Percentiles rank a stretch among this genome's conserved stretches.
Evolutionary conservation across 2,113 vertebrate genomes (phyloP).

Genomic region (Scartelaos histophorus): DNA sequence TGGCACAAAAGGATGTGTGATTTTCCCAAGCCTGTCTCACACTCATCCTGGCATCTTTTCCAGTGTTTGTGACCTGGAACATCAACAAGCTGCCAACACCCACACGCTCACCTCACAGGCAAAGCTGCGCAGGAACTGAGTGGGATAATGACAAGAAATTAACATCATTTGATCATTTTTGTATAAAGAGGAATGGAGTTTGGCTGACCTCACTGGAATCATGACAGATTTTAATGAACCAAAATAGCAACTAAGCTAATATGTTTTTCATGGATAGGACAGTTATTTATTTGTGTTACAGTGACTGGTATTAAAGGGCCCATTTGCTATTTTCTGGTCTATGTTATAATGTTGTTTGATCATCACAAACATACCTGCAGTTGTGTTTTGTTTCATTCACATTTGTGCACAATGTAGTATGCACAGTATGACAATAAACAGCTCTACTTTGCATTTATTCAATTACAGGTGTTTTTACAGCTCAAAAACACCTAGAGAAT

Average conservation of each 20-base stretch:
- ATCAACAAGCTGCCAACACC: neutral
- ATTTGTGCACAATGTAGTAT: no score
- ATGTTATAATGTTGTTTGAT: no score
- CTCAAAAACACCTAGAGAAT: no score
- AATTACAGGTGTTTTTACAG: no score
- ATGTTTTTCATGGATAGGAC: no score
- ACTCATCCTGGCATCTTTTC: neutral
- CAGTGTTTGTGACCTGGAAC: neutral
- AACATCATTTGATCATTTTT: neutral
- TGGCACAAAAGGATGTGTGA: neutral
- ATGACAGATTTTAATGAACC: neutral
- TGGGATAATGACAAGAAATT: neutral
- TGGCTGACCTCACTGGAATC: neutral
- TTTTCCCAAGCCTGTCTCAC: neutral
- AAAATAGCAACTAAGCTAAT: no score
- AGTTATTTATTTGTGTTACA: neutral
- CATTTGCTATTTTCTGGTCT: no score
- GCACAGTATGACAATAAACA: no score
- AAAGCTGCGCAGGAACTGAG: neutral
- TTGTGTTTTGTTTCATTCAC: no score
- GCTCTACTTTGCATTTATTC: no score
- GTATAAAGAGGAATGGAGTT: neutral
- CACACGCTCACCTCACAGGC: constrained; percentile 2
- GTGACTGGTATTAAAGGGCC: no score
- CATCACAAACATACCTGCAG: no score